Base-by-base conservation (phyloP, 2,888 invertebrate species). In the Baccha elongata region DNA sequence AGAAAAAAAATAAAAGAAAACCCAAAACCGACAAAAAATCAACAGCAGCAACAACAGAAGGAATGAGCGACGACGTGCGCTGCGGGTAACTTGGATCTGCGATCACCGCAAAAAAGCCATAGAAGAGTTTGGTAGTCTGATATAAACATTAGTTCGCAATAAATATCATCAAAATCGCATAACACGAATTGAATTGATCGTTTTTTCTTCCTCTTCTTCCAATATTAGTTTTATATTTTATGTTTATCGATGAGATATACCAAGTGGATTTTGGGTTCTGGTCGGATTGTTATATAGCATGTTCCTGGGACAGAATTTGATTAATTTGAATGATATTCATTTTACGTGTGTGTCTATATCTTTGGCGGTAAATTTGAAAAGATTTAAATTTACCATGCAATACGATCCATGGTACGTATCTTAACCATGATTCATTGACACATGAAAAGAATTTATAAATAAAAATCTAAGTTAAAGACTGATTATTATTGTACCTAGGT, bases 271-370 rank as follows among this genome's bases (percentile, higher is more conserved):
- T 74, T 62, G 46, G 62, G 79, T 69, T 80, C 35, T 80, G 79
- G 37, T 52, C n/a, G 69, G 74, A 37, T 67, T 65, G 46, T 62
- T 76, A 81, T 76, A 81, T 67, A 58, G 60, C 44, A 48, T 65
- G 69, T 69, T 71, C 35, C 50, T 52, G 60, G 44, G 81, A 67
- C 67, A 72, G 81, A 83, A 76, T 83, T 83, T 83, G 81, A 83
- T 83, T 83, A 76, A 83, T 83, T 83, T 58, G 81, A 83, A 83
- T 83, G 60, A 72, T 35, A 72, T 55, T 83, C 60, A 40, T 42
- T 76, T 72, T 72, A 69, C 64, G 74, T 80, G 69, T 80, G 69
- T 80, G 50, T 52, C 29, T 50, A 32, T 68, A 44, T 8, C 69
- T 75, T 64, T 58, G 76, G 76, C 81, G 76, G 71, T 42, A 13